Base-by-base conservation (phyloP, 2,113 vertebrate species). In the Henicopernis longicauda region DNA sequence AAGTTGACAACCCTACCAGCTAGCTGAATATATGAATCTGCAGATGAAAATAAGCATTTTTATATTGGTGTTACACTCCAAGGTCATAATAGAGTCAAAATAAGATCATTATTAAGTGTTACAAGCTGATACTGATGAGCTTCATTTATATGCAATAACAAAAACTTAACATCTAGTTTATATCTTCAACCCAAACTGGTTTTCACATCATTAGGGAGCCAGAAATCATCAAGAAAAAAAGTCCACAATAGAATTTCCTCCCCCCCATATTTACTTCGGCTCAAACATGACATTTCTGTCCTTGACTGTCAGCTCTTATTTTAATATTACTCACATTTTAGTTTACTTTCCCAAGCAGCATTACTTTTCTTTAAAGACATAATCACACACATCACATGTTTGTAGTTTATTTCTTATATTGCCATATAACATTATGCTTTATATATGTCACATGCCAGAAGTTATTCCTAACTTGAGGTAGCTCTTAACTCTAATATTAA, bases 161-260 rank as follows among this genome's bases (percentile, higher is more conserved):
- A 88, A 89, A 93, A 36, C 3, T 71, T 90, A 90, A 52, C 16
- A 67, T 78, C 40, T 70, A 66, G 55, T 74, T 96, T 80, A 3
- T 71, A 84, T 87, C 90, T 91, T 94, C 38, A 71, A 73, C 21
- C 14, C 49, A 65, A 88, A 93, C 44, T 86, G 57, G 38, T 97
- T 96, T 95, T 90, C 88, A 89, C 69, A 94, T 96, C 62, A 95
- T 82, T 80, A 96, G 32, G 9, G 31, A 96, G 78, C 42, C 65
- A 89, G 44, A 94, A 96, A 42, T 94, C 20, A 95, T 19, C 38
- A 96, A 90, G 34, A 63, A 61, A 76, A 76, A 42, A 66, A 10
- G 20, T 55, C 47, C 77, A 78, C 65, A 72, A 38, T 7, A 89
- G 59, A 96, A 79, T 65, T 17, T 36, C 62, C n/a, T 78, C 55